Percentiles rank a stretch among this genome's conserved stretches.
Evolutionary conservation across 2,113 vertebrate species (phyloP).

Genomic region (Conger conger): DNA sequence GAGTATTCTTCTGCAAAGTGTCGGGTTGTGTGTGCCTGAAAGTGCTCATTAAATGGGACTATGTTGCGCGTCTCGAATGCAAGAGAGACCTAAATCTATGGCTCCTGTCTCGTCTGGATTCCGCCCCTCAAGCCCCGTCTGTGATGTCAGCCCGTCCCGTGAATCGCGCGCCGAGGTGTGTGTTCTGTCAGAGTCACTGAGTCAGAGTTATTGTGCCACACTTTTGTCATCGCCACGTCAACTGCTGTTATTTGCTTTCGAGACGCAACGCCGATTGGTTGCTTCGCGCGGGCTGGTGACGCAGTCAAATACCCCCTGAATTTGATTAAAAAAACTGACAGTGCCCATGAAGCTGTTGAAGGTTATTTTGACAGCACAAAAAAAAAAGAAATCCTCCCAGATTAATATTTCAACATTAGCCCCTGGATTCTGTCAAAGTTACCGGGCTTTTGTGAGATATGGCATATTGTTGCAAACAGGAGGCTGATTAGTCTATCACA

Average conservation of each 20-base stretch:
- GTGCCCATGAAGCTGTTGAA: background rate
- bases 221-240: background rate
- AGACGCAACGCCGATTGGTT: background rate
- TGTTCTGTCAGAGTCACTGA: background rate
- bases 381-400: too few relatives aligned
- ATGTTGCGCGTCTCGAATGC: background rate
- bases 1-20: background rate
- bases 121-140: background rate
- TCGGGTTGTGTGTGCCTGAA: background rate
- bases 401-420: background rate
- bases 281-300: background rate
- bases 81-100: background rate
- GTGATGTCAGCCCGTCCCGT: background rate
- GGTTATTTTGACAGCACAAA: too few relatives aligned
- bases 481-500: too few relatives aligned
- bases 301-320: background rate
- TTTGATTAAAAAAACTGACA: background rate
- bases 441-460: too few relatives aligned
- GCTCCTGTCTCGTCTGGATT: background rate
- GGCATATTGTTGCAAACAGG: too few relatives aligned
- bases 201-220: background rate
- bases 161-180: background rate
- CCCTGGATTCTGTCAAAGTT: background rate
- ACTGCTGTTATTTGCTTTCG: background rate
- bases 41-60: background rate